These are phyloP conservation scores for Drosophila hydei DNA, from an alignment of 1,140 invertebrate genomes.

Conservation along the genomic window DNA sequence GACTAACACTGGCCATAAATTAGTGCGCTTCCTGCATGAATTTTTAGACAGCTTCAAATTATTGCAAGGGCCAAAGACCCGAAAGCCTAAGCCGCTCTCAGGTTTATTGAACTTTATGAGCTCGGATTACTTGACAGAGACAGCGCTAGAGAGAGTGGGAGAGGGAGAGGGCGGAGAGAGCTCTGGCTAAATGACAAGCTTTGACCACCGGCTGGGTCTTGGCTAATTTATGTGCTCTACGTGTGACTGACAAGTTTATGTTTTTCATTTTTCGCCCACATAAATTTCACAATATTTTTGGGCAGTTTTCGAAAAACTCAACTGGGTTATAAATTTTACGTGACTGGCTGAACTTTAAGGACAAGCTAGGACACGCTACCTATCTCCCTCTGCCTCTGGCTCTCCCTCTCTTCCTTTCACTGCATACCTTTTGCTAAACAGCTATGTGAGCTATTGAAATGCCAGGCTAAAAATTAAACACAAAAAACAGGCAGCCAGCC, in stretches of 20 bases:
- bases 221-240: constrained; percentile 65
- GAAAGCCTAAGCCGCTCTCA: constrained; percentile 20
- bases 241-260: constrained; percentile 80
- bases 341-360: constrained; percentile 37
- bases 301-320: constrained; percentile 50
- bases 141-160: not conserved
- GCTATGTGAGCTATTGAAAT: constrained; percentile 61
- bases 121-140: constrained; percentile 52
- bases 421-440: constrained; percentile 3
- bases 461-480: constrained; percentile 50
- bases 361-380: not conserved
- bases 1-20: constrained; percentile 55
- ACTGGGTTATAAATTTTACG: constrained; percentile 63
- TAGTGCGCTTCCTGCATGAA: constrained; percentile 64
- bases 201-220: constrained; percentile 2
- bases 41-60: constrained; percentile 32
- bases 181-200: constrained; percentile 36
- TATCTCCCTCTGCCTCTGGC: not conserved
- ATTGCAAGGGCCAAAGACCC: constrained; percentile 4
- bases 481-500: constrained; percentile 1
- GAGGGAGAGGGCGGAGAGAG: too few species aligned
- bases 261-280: constrained; percentile 56
- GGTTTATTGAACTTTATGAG: constrained; percentile 78
- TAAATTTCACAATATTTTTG: constrained; percentile 53
- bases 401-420: not conserved